Percentiles rank a stretch among this genome's conserved stretches.
Conservation (phyloP, 2,888 invertebrate species). For the Drosophila monieri region DNA sequence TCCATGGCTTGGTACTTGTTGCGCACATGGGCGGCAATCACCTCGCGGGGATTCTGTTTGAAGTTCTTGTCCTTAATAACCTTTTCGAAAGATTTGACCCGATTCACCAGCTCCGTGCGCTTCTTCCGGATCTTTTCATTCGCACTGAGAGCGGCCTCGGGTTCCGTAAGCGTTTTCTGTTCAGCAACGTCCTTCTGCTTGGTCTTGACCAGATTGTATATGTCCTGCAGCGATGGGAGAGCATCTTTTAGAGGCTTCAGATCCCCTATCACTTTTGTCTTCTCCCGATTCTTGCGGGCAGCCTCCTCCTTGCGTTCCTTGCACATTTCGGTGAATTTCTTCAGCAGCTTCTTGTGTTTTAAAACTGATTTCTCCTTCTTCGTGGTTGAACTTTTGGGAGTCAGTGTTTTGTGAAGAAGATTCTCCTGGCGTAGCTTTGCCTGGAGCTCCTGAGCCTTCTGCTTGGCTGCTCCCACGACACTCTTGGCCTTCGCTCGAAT, state of each 20-base stretch:
- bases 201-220: conserved; percentile 73
- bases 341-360: conserved; percentile 78
- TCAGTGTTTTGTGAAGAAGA: conserved; percentile 72
- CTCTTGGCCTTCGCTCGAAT: conserved; percentile 71
- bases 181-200: conserved; percentile 58
- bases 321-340: conserved; percentile 73
- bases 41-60: conserved; percentile 79
- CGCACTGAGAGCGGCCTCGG: conserved; percentile 56
- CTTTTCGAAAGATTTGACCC: conserved; percentile 73
- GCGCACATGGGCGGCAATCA: conserved; percentile 78
- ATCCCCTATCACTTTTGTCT: conserved; percentile 78
- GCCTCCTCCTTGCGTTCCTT: conserved; percentile 76
- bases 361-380: conserved; percentile 80
- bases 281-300: conserved; percentile 75
- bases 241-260: conserved; percentile 81
- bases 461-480: conserved; percentile 60
- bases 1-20: conserved; percentile 75
- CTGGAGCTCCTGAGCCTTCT: conserved; percentile 60
- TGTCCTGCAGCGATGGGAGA: conserved; percentile 79
- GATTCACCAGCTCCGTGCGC: conserved; percentile 69
- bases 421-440: conserved; percentile 53
- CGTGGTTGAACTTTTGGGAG: conserved; percentile 67
- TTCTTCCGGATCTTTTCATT: conserved; percentile 78
- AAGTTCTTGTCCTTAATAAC: conserved; percentile 80
- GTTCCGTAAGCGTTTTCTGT: conserved; percentile 27